Conservation (phyloP, 1,140 invertebrate genomes). For the Drosophila persimilis region DNA sequence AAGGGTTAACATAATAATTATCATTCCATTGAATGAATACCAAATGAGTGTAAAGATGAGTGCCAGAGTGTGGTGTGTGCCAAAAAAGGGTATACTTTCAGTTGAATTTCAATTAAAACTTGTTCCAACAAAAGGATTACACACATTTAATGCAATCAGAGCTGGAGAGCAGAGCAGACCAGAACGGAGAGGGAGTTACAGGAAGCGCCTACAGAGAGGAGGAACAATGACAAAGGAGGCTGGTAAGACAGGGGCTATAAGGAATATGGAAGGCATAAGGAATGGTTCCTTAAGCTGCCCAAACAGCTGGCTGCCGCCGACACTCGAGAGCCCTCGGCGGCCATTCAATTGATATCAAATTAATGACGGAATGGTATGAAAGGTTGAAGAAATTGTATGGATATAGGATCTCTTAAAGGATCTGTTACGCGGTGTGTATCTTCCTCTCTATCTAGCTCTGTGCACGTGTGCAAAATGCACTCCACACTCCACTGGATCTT, state of each 20-base stretch:
- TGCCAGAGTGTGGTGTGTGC: constrained; percentile 65
- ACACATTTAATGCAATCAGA: constrained; percentile 75
- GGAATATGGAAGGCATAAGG: too few species aligned
- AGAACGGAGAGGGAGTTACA: constrained; percentile 54
- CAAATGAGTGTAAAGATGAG: constrained; percentile 41
- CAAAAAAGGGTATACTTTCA: constrained; percentile 60
- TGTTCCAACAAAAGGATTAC: constrained; percentile 69
- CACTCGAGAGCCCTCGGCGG: constrained; percentile 56
- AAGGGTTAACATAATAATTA: constrained; percentile 78
- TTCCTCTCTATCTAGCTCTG: background rate
- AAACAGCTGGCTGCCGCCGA: constrained; percentile 64
- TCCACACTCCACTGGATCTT: constrained; percentile 37
- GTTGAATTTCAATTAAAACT: constrained; percentile 80
- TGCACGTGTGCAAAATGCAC: constrained; percentile 53
- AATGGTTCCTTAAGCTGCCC: constrained; percentile 4
- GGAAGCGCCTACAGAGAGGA: constrained; percentile 65
- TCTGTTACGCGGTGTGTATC: constrained; percentile 7
- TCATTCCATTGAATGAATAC: constrained; percentile 54
- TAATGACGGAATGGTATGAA: constrained; percentile 25
- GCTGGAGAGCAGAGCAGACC: constrained; percentile 10
- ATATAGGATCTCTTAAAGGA: constrained; percentile 6
- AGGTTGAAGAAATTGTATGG: background rate
- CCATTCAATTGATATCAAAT: constrained; percentile 70
- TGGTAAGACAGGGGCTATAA: constrained; percentile 11
- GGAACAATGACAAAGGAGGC: constrained; percentile 22